Base-by-base conservation (phyloP, 2,113 vertebrate genomes). In the Pygathrix nemaeus region DNA sequence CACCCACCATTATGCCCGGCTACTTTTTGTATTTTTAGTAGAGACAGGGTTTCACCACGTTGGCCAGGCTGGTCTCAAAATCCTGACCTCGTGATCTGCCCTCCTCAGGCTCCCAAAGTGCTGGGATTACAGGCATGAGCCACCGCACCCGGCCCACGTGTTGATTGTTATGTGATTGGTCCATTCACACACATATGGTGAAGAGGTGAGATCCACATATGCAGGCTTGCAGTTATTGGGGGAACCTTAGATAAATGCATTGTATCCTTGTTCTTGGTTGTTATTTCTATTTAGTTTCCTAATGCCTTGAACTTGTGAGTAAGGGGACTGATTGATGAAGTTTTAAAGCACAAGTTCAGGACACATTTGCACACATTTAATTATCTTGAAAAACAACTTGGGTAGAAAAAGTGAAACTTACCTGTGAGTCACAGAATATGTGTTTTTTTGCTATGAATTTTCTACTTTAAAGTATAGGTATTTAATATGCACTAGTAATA, bases 81-180 rank as follows among this genome's bases (percentile, higher is more conserved):
- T 55, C 52, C 52, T 55, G 52, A 55, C 52, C 52, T 55, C 6
- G 2, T 55, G 52, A 20, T 55, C 52, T 20, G 52, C 52, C 52
- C 18, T 18, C 18, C 17, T 55, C 52, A 18, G 18, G 52, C 18
- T 55, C 18, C 18, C 52, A 20, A 55, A 55, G 52, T 55, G 52
- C 52, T 55, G 52, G 18, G 52, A 55, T 55, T 20, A 55, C 52
- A 7, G 18, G 18, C 52, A 55, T 55, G 18, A 55, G 52, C 52
- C 52, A 20, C 52, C 0, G 6, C 18, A 20, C 52, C 17, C 1
- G 6, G 52, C 52, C 17, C 5, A 18, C 0, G n/a, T 18, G n/a
- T 18, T 82, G 7, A 40, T 72, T 92, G 85, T 64, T 32, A 57
- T 76, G n/a, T 78, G n/a, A 35, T 14, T 38, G 1, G 25, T 48